Evolutionary conservation across 2,113 vertebrate species (phyloP).

Genomic region (Orthonyx spaldingii): DNA sequence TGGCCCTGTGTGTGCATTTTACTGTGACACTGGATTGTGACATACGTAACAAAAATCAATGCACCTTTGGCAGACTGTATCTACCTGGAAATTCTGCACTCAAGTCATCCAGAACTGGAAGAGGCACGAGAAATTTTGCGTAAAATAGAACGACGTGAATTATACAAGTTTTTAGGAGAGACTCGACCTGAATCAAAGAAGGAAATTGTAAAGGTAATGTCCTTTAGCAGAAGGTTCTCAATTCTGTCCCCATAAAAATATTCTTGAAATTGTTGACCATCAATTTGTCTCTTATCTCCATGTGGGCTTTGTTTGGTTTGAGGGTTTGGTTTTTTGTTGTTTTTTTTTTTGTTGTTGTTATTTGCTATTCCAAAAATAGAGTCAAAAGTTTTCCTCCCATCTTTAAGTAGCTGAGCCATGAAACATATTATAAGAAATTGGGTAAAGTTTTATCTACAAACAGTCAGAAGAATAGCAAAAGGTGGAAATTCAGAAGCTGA

Average conservation of each 20-base stretch:
- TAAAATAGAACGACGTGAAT: conserved; percentile 79
- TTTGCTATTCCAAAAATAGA: not conserved
- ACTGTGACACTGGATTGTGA: not conserved
- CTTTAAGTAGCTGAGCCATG: not conserved
- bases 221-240: not conserved
- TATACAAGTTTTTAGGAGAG: conserved; percentile 87
- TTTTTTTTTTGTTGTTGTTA: not conserved
- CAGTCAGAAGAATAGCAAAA: not conserved
- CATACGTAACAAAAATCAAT: not conserved
- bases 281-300: rapidly evolving
- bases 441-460: not conserved
- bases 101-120: conserved; percentile 70
- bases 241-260: not conserved
- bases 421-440: not conserved
- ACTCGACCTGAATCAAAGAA: conserved; percentile 55
- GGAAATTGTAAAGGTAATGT: conserved; percentile 56
- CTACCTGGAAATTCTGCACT: conserved; percentile 89
- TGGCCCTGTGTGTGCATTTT: rapidly evolving
- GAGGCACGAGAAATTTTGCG: conserved; percentile 80
- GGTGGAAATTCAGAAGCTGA: not conserved
- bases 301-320: not conserved
- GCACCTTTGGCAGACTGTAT: conserved; percentile 79
- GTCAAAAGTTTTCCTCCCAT: not conserved
- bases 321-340: rapidly evolving
- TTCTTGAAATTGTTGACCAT: not conserved